Conservation (phyloP, 2,113 vertebrate genomes). For the Bothrops jararaca region DNA sequence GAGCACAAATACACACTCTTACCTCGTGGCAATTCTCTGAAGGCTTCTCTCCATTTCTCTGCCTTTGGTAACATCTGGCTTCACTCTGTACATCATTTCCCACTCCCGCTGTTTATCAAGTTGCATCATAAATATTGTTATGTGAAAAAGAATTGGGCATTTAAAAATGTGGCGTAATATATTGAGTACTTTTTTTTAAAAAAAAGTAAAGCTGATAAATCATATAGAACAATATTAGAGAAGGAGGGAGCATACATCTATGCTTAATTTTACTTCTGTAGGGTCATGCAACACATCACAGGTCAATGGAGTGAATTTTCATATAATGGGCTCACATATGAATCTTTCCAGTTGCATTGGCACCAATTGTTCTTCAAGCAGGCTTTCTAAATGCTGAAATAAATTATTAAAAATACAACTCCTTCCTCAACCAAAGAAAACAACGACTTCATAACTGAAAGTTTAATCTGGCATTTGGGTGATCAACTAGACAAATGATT, state of each 20-base stretch:
- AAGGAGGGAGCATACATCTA: not conserved
- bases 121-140: conserved; percentile 75
- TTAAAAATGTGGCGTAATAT: conserved; percentile 43
- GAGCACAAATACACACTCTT: conserved; percentile 45
- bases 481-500: not conserved
- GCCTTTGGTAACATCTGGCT: conserved; percentile 86
- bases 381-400: not conserved
- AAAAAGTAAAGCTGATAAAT: conserved; percentile 43
- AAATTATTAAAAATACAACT: conserved; percentile 6
- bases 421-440: not conserved
- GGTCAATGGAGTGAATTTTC: not conserved
- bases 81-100: conserved; percentile 92
- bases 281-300: conserved; percentile 15
- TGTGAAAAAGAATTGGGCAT: conserved; percentile 48
- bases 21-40: conserved; percentile 93
- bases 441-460: not conserved
- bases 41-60: conserved; percentile 81
- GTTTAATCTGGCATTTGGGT: not conserved
- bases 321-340: not conserved
- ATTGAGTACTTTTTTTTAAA: conserved; percentile 13
- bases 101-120: conserved; percentile 83
- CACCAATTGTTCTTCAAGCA: not conserved
- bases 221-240: conserved; percentile 19
- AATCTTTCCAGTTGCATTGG: not conserved
- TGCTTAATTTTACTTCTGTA: not conserved